Base-by-base conservation (phyloP, 2,888 invertebrate genomes). In the Carpatolechia fugitivella region DNA sequence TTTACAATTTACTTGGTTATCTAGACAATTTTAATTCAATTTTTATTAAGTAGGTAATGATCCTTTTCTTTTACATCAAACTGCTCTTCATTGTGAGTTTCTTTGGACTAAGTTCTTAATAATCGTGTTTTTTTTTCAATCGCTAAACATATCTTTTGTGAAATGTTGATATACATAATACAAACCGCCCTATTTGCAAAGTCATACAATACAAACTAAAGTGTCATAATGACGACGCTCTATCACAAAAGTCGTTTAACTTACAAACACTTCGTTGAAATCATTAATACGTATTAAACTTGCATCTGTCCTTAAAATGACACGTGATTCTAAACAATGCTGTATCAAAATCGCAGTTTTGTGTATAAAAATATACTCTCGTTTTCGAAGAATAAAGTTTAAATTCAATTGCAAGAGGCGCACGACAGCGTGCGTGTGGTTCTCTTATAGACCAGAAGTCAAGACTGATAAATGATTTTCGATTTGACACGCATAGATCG, bases 231-330 rank as follows among this genome's bases (percentile, higher is more conserved):
- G 68, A 69, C 59, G 55, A 49, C 55, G 60, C 62, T 60, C 60
- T 64, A 63, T 54, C 55, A 51, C 55, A 61, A 59, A 55, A 67
- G 63, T 54, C 65, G 70, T 72, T 72, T 64, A 75, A 70, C 65
- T 65, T 65, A 76, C 74, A 69, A 69, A 65, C 69, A 67, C 70
- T 44, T 72, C 41, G 52, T 70, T 71, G 73, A 70, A 70, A 53
- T 76, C 80, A 82, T 83, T 81, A 78, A 81, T 82, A 78, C 67
- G 74, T 78, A 80, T 80, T 82, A 78, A 80, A 74, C 60, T 63
- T 65, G 61, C 82, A 83, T 83, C 82, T 83, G 81, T 79, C 74
- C 68, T 60, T 64, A 56, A 38, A 38, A n/a, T 70, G 71, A 75
- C 77, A 69, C 64, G 67, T 68, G 56, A 71, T 63, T 71, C 71